Percentiles rank a stretch among this genome's conserved stretches.
Evolutionary conservation across 2,113 vertebrate genomes (phyloP).

Genomic region (Takifugu flavidus): DNA sequence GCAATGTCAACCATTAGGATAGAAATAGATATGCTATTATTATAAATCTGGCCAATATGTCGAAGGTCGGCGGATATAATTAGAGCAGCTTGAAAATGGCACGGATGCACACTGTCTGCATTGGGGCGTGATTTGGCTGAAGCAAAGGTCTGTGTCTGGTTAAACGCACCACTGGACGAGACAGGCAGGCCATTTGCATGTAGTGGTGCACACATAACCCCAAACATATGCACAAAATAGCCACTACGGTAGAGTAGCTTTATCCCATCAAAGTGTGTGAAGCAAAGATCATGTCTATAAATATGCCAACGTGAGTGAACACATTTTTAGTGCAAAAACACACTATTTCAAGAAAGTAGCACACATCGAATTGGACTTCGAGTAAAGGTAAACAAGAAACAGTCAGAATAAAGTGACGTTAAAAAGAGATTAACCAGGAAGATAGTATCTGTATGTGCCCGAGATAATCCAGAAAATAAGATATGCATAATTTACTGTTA

Average conservation of each 20-base stretch:
- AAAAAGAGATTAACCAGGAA: conserved; percentile 65
- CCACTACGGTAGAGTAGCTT: conserved; percentile 42
- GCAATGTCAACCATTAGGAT: conserved; percentile 74
- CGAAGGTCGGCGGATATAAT: conserved; percentile 63
- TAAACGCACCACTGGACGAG: conserved; percentile 64
- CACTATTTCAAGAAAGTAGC: conserved; percentile 40
- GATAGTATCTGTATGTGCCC: conserved; percentile 70
- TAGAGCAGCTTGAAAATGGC: conserved; percentile 71
- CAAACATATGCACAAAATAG: conserved; percentile 12
- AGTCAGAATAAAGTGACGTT: conserved; percentile 62
- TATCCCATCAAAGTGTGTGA: conserved; percentile 37
- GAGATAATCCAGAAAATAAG: conserved; percentile 74
- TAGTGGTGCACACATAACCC: conserved; percentile 18
- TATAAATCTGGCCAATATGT: conserved; percentile 68
- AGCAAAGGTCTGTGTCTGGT: conserved; percentile 64
- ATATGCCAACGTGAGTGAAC: conserved; percentile 44
- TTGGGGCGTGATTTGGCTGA: conserved; percentile 62
- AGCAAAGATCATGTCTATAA: conserved; percentile 26
- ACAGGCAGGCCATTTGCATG: conserved; percentile 69
- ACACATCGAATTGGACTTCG: conserved; percentile 48
- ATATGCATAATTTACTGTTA: conserved; percentile 79
- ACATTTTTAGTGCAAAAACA: conserved; percentile 30
- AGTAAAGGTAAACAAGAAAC: conserved; percentile 63
- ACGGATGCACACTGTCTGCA: conserved; percentile 60
- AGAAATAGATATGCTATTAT: conserved; percentile 74